Conservation (phyloP, 2,113 vertebrate genomes). For the Rhynchomys soricoides region DNA sequence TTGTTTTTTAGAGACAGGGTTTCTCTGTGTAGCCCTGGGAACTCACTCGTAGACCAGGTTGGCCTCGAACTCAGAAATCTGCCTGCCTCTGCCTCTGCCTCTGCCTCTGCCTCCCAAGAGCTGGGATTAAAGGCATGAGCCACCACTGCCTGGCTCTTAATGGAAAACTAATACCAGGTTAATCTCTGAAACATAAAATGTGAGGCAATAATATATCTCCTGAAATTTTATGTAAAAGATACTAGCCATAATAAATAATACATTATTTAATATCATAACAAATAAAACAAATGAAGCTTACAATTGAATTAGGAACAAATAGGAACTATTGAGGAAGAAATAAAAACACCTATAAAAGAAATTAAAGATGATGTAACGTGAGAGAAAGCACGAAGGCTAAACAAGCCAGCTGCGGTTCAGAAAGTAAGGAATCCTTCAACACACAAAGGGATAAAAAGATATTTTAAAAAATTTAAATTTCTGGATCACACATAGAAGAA, state of each 20-base stretch:
- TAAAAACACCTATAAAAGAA: neutral
- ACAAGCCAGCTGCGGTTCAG: neutral
- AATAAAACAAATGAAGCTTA: constrained; percentile 3
- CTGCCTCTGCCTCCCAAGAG: no score
- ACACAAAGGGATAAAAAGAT: neutral
- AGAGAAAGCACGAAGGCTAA: neutral
- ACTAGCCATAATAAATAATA: neutral
- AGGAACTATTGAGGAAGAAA: neutral
- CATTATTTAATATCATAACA: neutral
- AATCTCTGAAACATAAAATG: neutral
- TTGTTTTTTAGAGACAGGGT: no score
- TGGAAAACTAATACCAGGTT: neutral
- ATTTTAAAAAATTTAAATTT: neutral
- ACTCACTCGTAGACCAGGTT: no score
- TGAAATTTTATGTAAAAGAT: constrained; percentile 23
- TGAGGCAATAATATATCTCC: neutral
- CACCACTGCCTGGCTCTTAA: no score
- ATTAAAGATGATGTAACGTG: neutral
- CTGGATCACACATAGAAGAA: neutral
- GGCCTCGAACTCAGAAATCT: no score
- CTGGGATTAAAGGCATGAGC: no score
- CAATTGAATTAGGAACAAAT: neutral
- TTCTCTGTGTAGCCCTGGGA: no score
- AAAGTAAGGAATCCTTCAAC: neutral
- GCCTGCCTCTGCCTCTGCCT: no score